Percentiles rank a stretch among this genome's conserved stretches.
Evolutionary conservation across 2,113 vertebrate genomes (phyloP).

Genomic region (human (Homo sapiens)): DNA sequence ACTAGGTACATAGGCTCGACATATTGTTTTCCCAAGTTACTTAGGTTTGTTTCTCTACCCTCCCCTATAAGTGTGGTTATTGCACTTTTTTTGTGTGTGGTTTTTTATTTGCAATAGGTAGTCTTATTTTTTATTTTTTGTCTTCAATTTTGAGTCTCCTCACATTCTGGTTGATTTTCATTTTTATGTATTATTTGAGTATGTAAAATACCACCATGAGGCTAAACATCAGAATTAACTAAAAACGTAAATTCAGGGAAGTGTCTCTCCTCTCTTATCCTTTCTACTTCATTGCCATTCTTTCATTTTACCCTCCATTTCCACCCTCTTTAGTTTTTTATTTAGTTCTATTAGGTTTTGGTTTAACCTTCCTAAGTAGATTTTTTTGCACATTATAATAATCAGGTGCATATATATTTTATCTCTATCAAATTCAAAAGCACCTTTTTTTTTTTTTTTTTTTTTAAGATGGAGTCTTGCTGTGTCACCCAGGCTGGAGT

Average conservation of each 20-base stretch:
- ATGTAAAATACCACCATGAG: background rate
- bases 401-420: background rate
- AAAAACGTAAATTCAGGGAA: background rate
- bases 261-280: fast-evolving
- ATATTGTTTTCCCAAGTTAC: background rate
- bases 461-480: too few species aligned
- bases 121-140: background rate
- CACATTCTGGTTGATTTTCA: background rate
- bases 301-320: background rate
- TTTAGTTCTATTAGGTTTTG: background rate
- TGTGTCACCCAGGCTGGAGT: too few species aligned
- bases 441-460: too few species aligned
- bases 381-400: background rate
- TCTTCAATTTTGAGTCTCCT: background rate
- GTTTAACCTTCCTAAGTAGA: background rate
- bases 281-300: background rate
- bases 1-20: background rate
- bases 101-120: background rate
- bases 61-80: background rate
- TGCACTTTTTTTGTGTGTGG: too few species aligned
- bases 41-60: background rate
- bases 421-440: background rate
- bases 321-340: background rate
- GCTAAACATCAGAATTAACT: background rate
- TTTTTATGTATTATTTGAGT: background rate